A percentile compares a stretch with the other conserved stretches of the same genome.
phyloP scores from a whole-genome alignment of 2,888 invertebrate genomes.

The Drosophila borborema region DNA sequence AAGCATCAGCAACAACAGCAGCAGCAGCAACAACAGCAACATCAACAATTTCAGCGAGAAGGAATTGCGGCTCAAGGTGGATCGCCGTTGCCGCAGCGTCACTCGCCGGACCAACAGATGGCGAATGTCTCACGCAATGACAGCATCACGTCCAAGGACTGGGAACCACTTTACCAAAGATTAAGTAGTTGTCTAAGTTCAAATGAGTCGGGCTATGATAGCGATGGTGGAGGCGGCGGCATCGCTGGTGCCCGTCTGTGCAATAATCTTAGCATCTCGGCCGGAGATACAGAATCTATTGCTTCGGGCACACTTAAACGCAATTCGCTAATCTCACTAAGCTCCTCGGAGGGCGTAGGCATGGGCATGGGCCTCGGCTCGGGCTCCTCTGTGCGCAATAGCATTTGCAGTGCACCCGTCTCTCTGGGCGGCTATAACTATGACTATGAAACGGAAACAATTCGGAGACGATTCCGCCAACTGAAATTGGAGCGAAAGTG shows the following conservation, averaged over 20 bases:
- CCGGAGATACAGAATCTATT: slow-evolving; percentile 84
- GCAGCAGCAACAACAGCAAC: slow-evolving; percentile 26
- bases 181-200: slow-evolving; percentile 92
- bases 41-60: slow-evolving; percentile 54
- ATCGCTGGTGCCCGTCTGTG: slow-evolving; percentile 76
- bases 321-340: slow-evolving; percentile 82
- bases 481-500: slow-evolving; percentile 89
- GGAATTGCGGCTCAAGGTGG: slow-evolving; percentile 12
- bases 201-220: slow-evolving; percentile 93
- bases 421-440: slow-evolving; percentile 85
- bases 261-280: slow-evolving; percentile 84
- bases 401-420: slow-evolving; percentile 83
- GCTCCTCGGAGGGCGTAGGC: slow-evolving; percentile 81
- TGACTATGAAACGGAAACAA: slow-evolving; percentile 86
- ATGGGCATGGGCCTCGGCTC: slow-evolving; percentile 56
- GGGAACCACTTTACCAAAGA: slow-evolving; percentile 88
- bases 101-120: slow-evolving; percentile 83
- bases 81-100: slow-evolving; percentile 75
- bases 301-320: slow-evolving; percentile 83
- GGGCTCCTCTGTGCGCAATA: slow-evolving; percentile 55
- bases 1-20: slow-evolving; percentile 64
- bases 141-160: slow-evolving; percentile 87
- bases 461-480: slow-evolving; percentile 88
- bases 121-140: slow-evolving; percentile 85
- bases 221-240: slow-evolving; percentile 90